Conservation (phyloP, 2,797 vertebrate genomes). For the Argentina silus region DNA sequence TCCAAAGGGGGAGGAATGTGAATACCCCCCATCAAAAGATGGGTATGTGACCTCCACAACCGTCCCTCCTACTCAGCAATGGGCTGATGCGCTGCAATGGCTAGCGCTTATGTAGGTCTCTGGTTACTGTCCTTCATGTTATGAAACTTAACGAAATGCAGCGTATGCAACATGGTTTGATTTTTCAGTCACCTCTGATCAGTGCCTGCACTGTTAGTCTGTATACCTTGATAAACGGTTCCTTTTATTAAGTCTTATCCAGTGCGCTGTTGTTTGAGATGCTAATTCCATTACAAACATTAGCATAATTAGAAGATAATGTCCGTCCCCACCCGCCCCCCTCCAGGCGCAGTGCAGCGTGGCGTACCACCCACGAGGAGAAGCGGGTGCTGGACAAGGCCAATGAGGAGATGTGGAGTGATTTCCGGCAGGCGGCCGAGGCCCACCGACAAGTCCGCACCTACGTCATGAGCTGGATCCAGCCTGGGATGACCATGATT, state of each 20-base stretch:
- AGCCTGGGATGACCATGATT: constrained; percentile 98
- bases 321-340: constrained; percentile 1
- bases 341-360: constrained; percentile 88
- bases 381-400: constrained; percentile 93
- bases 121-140: background rate
- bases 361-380: constrained; percentile 92
- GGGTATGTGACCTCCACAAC: constrained; percentile 82
- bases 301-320: constrained; percentile 54
- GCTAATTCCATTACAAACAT: constrained; percentile 32
- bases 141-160: background rate
- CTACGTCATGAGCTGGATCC: constrained; percentile 96
- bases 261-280: constrained; percentile 1
- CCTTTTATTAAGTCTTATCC: background rate
- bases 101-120: constrained; percentile 37
- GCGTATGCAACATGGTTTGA: too few species aligned
- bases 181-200: too few species aligned
- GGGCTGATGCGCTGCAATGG: constrained; percentile 21
- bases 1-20: constrained; percentile 96
- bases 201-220: background rate
- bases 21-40: constrained; percentile 94
- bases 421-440: constrained; percentile 97
- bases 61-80: background rate
- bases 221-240: background rate
- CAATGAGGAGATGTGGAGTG: constrained; percentile 97
- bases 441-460: constrained; percentile 96